A percentile compares a stretch with the other conserved stretches of the same genome.
These are phyloP conservation scores for Sesamia inferens DNA, from an alignment of 2,888 invertebrate species.

Conservation along the genomic window DNA sequence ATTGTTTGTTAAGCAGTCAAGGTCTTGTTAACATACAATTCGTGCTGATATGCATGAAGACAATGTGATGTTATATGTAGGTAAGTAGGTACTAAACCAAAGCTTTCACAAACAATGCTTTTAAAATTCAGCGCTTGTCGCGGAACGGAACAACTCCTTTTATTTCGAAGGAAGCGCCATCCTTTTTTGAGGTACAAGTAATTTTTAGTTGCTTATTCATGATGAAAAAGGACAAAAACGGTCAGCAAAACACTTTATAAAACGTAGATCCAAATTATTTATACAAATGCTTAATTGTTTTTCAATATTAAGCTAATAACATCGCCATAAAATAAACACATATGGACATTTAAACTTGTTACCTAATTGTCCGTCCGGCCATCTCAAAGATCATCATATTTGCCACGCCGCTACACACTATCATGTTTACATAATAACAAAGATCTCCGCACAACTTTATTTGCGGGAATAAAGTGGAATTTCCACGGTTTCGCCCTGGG, in stretches of 20 bases:
- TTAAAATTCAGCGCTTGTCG: constrained; percentile 37
- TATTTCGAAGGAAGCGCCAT: constrained; percentile 22
- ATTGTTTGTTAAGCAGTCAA: not conserved
- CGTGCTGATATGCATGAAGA: not conserved
- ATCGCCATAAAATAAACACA: not conserved
- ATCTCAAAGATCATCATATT: constrained; percentile 27
- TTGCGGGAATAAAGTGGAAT: constrained; percentile 63
- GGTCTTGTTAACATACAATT: not conserved
- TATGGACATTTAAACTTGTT: constrained; percentile 8
- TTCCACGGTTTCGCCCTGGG: constrained; percentile 52
- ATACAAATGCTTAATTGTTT: not conserved
- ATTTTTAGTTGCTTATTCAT: not conserved
- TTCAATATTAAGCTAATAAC: not conserved
- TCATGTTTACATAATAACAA: constrained; percentile 64
- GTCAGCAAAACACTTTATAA: not conserved
- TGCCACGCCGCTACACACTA: constrained; percentile 38
- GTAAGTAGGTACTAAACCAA: constrained; percentile 22
- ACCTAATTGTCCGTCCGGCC: constrained; percentile 12
- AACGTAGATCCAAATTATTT: constrained; percentile 1
- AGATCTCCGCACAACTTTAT: constrained; percentile 63
- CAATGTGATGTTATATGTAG: constrained; percentile 10
- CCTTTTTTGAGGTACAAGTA: too few species aligned
- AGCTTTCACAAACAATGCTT: constrained; percentile 31
- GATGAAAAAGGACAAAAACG: not conserved
- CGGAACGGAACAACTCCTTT: constrained; percentile 28